phyloP scores from a whole-genome alignment of 2,797 vertebrate species.

The Eulemur mongoz region DNA sequence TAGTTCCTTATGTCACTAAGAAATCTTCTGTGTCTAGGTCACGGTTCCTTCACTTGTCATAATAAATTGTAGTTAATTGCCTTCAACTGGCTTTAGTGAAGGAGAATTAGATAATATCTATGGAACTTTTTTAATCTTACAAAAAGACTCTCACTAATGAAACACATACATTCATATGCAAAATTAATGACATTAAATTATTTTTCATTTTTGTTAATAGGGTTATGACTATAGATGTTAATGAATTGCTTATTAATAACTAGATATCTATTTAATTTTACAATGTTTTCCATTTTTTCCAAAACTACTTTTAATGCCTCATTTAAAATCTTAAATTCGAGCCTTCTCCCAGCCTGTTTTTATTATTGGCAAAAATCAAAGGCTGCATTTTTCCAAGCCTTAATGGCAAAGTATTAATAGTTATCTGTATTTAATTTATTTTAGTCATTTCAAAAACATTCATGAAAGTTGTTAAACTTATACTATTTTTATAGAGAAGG shows the following conservation, averaged over 20 bases:
- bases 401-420: neutral
- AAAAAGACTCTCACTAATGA: constrained; percentile 6
- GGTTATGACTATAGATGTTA: neutral
- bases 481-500: constrained; percentile 34
- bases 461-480: constrained; percentile 21
- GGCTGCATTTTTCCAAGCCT: constrained; percentile 19
- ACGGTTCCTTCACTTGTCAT: neutral
- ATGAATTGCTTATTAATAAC: constrained; percentile 7
- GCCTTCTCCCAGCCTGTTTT: constrained; percentile 28
- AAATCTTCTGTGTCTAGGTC: constrained; percentile 12
- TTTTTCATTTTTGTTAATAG: constrained; percentile 32
- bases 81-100: neutral
- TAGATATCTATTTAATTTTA: constrained; percentile 43
- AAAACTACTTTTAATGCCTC: constrained; percentile 13
- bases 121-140: constrained; percentile 44
- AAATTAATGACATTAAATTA: constrained; percentile 35
- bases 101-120: constrained; percentile 16
- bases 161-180: constrained; percentile 6
- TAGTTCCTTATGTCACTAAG: neutral
- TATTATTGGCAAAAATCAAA: constrained; percentile 42
- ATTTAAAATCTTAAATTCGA: constrained; percentile 4
- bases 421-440: constrained; percentile 46
- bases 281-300: neutral
- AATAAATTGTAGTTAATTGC: constrained; percentile 29
- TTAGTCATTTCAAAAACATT: constrained; percentile 54